Evolutionary conservation across 92 coral and sea anemone species (phyloP), one percentile per base, ranked within the genome.

Genomic region (Zoanthus gigantus): DNA sequence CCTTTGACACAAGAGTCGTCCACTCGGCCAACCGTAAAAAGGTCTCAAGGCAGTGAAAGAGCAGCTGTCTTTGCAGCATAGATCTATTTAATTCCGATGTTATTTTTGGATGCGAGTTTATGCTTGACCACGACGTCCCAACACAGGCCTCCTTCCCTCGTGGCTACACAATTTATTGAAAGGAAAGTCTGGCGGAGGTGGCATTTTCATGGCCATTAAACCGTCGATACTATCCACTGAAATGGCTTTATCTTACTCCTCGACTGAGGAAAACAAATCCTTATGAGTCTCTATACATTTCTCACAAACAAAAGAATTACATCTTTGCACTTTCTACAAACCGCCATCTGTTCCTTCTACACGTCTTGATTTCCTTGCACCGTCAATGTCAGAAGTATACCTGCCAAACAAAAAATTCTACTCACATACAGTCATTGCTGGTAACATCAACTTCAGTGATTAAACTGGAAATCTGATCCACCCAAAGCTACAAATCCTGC

Each of bases 311-410:
- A 83, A 83, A 58, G 79, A 69, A 69, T 15, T 28, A 9, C 87
- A 83, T 71, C 79, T 83, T 29, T 50, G 79, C 23, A 66, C 79
- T 13, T 71, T 66, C 87, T 71, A 71, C 87, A 83, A 83, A 83
- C 87, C 87, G 29, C 87, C 67, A 8, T 18, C 79, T 69, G 87
- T 79, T 69, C 87, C 87, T n/a, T 66, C 87, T 57, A 84, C 14
- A 23, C 87, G 87, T 72, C 80, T 84, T 46, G 88, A 83, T 54
- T 52, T 6, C 76, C 88, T 83, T 67, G 9, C 88, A 18, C 17
- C 71, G 23, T 14, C 88, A 67, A 48, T 83, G 77, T 71, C 29
- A 7, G 67, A 47, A 53, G 31, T 84, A 30, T 84, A n/a, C 78
- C 76, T n/a, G 52, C 15, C 6, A 7, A 83, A 44, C 16, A 45